Evolutionary conservation across 2,888 invertebrate species (phyloP), one percentile per base, ranked within the genome.

Genomic region (Anodontia alba): DNA sequence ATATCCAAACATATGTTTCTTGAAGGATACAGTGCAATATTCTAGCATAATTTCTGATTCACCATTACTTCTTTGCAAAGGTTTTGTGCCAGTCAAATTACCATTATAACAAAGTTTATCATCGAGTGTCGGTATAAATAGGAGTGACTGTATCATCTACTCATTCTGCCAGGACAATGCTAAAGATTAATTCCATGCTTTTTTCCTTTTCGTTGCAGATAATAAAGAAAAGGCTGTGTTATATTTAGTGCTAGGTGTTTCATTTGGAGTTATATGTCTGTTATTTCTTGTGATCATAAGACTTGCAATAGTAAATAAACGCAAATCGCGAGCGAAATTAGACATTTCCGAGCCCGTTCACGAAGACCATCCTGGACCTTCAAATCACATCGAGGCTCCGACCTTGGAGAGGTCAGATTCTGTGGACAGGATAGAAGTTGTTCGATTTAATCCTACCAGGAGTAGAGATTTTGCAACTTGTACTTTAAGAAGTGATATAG

Each of bases 381-480:
- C 82, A 7, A 89, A 89, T 69, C 86, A 89, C 51, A 84, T 91
- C 5, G 91, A 91, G 73, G 87, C 89, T 36, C 90, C 91, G 15
- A 90, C 90, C 66, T 81, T 92, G 73, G 89, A 90, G 29, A 83
- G 90, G 67, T 83, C 90, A 29, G 91, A 91, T 76, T 92, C 92
- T 68, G 87, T 91, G 20, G 92, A 92, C 81, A 85, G 91, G 38
- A 92, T 92, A 43, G 92, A 92, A 79, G 91, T 92, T 62, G 92
- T 92, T 7, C 80, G 91, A 23, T 92, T 92, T 80, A 91, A 90
- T 69, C 92, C 92, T 17, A 87, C 91, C 31, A 71, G 90, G 76
- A 83, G 83, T 81, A 77, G 86, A 46, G 86, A 86, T 70, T 86
- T 86, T 78, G 86, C 86, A 1, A 86, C 86, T 29, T 86, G 86